A percentile compares a stretch with the other conserved stretches of the same genome.
These are phyloP conservation scores for Epirrhoe tristata DNA, from an alignment of 2,888 invertebrate genomes.

Conservation along the genomic window DNA sequence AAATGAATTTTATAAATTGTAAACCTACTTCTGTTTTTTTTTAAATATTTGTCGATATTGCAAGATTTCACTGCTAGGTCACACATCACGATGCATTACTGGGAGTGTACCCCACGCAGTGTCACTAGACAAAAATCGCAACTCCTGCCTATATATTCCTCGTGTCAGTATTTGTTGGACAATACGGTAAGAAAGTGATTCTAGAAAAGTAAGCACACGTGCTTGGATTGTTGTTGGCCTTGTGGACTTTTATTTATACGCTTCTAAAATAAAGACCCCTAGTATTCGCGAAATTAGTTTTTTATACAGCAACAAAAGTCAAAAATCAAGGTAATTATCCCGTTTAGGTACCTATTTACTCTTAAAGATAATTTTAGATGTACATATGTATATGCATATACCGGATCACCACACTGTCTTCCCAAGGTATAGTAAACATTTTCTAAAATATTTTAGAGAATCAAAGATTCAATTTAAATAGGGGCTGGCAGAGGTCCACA, in stretches of 20 bases:
- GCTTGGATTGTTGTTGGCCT: conserved; percentile 70
- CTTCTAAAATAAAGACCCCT: neutral
- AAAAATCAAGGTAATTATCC: too few relatives aligned
- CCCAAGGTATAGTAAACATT: too few relatives aligned
- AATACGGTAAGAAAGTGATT: conserved; percentile 74
- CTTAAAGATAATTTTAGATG: too few relatives aligned
- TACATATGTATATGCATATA: too few relatives aligned
- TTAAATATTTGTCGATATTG: conserved; percentile 39
- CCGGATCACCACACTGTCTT: too few relatives aligned
- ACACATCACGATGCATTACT: conserved; percentile 55
- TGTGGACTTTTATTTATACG: conserved; percentile 16
- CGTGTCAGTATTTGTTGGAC: conserved; percentile 70
- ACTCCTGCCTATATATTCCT: conserved; percentile 75
- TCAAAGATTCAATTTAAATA: too few relatives aligned
- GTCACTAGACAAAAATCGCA: conserved; percentile 81
- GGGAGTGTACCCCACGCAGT: conserved; percentile 73
- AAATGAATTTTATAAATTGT: conserved; percentile 1
- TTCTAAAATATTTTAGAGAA: too few relatives aligned
- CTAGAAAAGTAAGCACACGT: conserved; percentile 77
- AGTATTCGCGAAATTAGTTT: too few relatives aligned
- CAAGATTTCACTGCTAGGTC: conserved; percentile 38
- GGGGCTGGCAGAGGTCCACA: too few relatives aligned
- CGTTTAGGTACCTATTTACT: too few relatives aligned
- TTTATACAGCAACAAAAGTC: too few relatives aligned
- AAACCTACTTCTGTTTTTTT: neutral